Conservation (phyloP, 2,113 vertebrate genomes). For the Oreochromis niloticus region DNA sequence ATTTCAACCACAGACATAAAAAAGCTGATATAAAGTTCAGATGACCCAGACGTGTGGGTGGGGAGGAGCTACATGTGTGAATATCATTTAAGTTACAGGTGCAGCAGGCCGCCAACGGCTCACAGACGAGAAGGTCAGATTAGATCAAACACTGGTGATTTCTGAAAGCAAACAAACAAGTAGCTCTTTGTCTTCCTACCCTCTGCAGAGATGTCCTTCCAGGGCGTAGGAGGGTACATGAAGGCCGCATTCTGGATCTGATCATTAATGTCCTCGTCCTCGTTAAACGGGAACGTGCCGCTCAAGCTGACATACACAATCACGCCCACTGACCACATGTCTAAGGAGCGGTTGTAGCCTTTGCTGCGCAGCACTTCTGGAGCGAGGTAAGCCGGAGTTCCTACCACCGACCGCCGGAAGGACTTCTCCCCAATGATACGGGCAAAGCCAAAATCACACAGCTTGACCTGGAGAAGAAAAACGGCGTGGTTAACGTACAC, state of each 20-base stretch:
- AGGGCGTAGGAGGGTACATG: slow-evolving; percentile 95
- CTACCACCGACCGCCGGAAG: slow-evolving; percentile 92
- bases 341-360: slow-evolving; percentile 95
- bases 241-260: slow-evolving; percentile 98
- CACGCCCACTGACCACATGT: slow-evolving; percentile 98
- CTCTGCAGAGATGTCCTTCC: slow-evolving; percentile 94
- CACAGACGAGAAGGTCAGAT: not conserved
- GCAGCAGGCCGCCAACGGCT: not conserved
- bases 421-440: slow-evolving; percentile 98
- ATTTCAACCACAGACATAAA: slow-evolving; percentile 1
- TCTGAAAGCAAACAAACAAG: not conserved
- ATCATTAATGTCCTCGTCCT: slow-evolving; percentile 97
- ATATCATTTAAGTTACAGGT: not conserved
- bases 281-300: slow-evolving; percentile 96
- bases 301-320: slow-evolving; percentile 96
- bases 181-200: slow-evolving; percentile 67
- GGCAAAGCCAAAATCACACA: slow-evolving; percentile 96
- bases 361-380: slow-evolving; percentile 95
- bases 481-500: not conserved
- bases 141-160: not conserved
- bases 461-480: slow-evolving; percentile 81
- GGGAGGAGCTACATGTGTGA: not conserved
- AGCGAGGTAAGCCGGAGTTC: slow-evolving; percentile 93
- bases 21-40: not conserved
- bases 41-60: slow-evolving; percentile 39